Evolutionary conservation across 2,113 vertebrate species (phyloP).

Genomic region (Monopterus albus): DNA sequence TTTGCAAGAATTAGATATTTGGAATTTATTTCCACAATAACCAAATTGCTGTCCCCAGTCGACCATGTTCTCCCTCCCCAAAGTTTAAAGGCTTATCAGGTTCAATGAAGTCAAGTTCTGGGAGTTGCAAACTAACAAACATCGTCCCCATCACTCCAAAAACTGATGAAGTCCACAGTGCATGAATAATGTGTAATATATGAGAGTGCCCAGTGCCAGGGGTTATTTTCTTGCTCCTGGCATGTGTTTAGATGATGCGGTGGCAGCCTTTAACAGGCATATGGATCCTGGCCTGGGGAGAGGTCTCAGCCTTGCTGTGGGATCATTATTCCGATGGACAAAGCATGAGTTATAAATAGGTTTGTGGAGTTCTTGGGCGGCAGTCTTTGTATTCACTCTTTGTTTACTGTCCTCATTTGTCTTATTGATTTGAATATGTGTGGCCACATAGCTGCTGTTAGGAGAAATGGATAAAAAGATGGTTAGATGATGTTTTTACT

Average conservation of each 20-base stretch:
- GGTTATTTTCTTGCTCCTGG: slow-evolving; percentile 60
- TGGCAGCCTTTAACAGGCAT: slow-evolving; percentile 62
- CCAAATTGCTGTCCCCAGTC: slow-evolving; percentile 28
- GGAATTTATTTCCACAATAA: slow-evolving; percentile 55
- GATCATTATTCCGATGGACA: slow-evolving; percentile 81
- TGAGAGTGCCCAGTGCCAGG: slow-evolving; percentile 47
- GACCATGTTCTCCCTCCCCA: not conserved
- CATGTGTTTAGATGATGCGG: slow-evolving; percentile 58
- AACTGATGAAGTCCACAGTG: slow-evolving; percentile 50
- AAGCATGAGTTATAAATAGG: slow-evolving; percentile 80
- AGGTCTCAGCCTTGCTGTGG: slow-evolving; percentile 63
- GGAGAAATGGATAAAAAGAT: slow-evolving; percentile 7
- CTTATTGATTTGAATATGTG: slow-evolving; percentile 79
- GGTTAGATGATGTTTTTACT: slow-evolving; percentile 17
- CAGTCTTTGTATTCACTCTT: too few species aligned
- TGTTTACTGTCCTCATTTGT: slow-evolving; percentile 80
- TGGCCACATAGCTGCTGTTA: slow-evolving; percentile 54
- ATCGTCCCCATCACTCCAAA: slow-evolving; percentile 9
- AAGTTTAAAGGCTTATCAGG: slow-evolving; percentile 32
- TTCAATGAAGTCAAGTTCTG: slow-evolving; percentile 45
- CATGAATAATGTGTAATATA: slow-evolving; percentile 62
- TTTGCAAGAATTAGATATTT: slow-evolving; percentile 63
- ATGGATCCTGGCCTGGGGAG: slow-evolving; percentile 78
- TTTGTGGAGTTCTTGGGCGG: slow-evolving; percentile 76
- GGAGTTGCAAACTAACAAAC: slow-evolving; percentile 28